Evolutionary conservation across 2,888 invertebrate species (phyloP).

Genomic region (Apotomis turbidana): DNA sequence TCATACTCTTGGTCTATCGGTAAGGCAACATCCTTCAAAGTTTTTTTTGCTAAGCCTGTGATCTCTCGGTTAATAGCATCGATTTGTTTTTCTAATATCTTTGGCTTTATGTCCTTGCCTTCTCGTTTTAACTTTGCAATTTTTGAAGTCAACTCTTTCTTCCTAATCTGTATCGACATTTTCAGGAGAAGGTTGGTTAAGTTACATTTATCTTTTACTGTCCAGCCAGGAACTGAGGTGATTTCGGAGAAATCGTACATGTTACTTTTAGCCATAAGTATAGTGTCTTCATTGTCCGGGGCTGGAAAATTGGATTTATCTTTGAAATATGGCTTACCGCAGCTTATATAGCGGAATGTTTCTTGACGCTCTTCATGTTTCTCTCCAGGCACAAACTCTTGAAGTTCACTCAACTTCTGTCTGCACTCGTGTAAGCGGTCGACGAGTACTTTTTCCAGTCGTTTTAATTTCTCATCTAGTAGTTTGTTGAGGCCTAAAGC

Average conservation of each 20-base stretch:
- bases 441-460: slow-evolving; percentile 62
- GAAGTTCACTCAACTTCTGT: slow-evolving; percentile 55
- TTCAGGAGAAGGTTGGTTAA: slow-evolving; percentile 78
- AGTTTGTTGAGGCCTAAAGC: slow-evolving; percentile 69
- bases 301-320: slow-evolving; percentile 79
- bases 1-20: slow-evolving; percentile 79
- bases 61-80: slow-evolving; percentile 48
- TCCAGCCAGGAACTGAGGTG: slow-evolving; percentile 79
- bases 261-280: slow-evolving; percentile 62
- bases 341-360: slow-evolving; percentile 61
- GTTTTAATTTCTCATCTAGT: slow-evolving; percentile 61
- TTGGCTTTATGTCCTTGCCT: slow-evolving; percentile 19
- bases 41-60: slow-evolving; percentile 45
- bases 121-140: slow-evolving; percentile 48
- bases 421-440: slow-evolving; percentile 65
- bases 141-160: slow-evolving; percentile 53
- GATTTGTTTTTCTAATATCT: slow-evolving; percentile 53
- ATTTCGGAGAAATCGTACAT: slow-evolving; percentile 78
- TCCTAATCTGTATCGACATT: slow-evolving; percentile 57
- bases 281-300: slow-evolving; percentile 85
- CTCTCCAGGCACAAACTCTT: slow-evolving; percentile 42
- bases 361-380: slow-evolving; percentile 46
- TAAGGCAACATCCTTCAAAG: slow-evolving; percentile 61
- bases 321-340: slow-evolving; percentile 88
- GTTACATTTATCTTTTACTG: slow-evolving; percentile 81